Conservation (phyloP, 2,797 vertebrate genomes). For the Scolopax bukidnonensis region DNA sequence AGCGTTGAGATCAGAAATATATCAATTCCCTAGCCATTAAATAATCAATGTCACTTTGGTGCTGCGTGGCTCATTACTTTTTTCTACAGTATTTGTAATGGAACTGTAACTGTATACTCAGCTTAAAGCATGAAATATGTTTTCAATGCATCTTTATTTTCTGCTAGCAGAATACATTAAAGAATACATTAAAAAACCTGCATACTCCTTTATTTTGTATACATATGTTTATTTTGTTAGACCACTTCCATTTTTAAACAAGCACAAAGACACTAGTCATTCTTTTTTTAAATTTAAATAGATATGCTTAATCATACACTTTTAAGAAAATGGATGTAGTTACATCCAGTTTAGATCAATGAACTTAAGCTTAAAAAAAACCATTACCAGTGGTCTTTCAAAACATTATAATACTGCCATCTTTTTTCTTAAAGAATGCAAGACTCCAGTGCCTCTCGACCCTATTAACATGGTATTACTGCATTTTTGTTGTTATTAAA, state of each 20-base stretch:
- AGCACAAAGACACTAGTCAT: neutral
- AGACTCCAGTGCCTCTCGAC: neutral
- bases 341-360: neutral
- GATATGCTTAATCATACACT: neutral
- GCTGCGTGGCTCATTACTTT: neutral
- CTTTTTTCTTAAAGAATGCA: neutral
- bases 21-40: neutral
- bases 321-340: neutral
- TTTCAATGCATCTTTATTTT: neutral
- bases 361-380: neutral
- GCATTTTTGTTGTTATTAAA: neutral
- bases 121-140: neutral
- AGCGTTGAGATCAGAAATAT: neutral
- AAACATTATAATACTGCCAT: neutral
- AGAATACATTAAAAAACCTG: neutral
- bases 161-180: neutral
- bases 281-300: neutral
- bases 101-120: neutral
- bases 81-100: neutral
- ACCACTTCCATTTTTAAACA: neutral
- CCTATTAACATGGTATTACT: neutral
- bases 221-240: neutral
- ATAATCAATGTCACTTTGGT: neutral
- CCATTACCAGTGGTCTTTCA: neutral
- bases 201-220: neutral